Base-by-base conservation (phyloP, 2,797 vertebrate species). In the Potorous gilbertii region DNA sequence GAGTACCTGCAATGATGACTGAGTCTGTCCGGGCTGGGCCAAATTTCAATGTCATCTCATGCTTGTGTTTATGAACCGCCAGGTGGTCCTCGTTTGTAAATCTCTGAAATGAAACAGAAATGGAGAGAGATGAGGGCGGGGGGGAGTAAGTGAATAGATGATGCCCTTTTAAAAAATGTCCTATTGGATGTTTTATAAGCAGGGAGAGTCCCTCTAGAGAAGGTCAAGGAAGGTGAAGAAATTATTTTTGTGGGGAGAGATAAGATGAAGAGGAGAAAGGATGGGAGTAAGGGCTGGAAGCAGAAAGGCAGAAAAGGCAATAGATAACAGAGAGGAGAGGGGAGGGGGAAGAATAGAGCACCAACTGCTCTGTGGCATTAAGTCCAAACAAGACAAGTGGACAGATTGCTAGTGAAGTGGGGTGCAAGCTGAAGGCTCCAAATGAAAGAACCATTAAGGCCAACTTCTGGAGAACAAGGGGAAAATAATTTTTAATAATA, bases 31-130 rank as follows among this genome's bases (percentile, higher is more conserved):
- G 98, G 74, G 98, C 98, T 55, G 99, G 99, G 98, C 99, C 99
- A 96, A 99, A 99, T 98, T 99, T 99, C 98, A 99, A 98, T 52
- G 99, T 99, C 99, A 99, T 99, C 98, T 99, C 99, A 95, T 99
- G 99, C 98, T 99, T 99, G 99, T 99, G 99, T 98, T 99, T 99
- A 98, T 99, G 99, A 96, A 99, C 99, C 46, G 99, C 99, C 99
- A 99, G 99, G 98, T 99, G 99, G 98, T 99, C 99, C 99, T 99
- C 99, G 97, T 99, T 99, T 96, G 99, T 99, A 98, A 99, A 99
- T 98, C 99, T 99, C 99, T 99, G 98, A 96, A 98, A 98, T 0
- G 96, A 96, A 98, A 98, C 92, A 94, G 95, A 98, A 98, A 96
- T 54, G 90, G 94, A 98, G 96, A 98, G 95, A 96, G 93, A 91